Evolutionary conservation across 2,888 invertebrate genomes (phyloP).

Genomic region (Scaptomyza polygonia): DNA sequence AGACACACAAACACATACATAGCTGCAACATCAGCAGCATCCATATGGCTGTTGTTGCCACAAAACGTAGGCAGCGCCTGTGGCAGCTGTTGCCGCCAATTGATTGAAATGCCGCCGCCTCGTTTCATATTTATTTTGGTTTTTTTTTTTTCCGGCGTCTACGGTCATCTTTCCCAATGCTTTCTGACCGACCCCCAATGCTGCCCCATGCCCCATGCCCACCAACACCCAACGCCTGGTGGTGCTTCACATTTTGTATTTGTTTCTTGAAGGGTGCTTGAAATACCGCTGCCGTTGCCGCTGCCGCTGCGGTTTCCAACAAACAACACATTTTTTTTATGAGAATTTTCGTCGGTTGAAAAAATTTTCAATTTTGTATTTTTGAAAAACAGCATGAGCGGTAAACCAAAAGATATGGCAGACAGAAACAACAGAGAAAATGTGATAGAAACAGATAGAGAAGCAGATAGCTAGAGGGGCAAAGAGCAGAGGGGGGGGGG

Average conservation of each 20-base stretch:
- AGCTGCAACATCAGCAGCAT: conserved; percentile 45
- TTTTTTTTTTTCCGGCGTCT: conserved; percentile 11
- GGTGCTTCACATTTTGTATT: conserved; percentile 47
- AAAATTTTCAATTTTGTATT: conserved; percentile 77
- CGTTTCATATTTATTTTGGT: conserved; percentile 32
- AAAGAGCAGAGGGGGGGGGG: not conserved
- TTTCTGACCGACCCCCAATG: conserved; percentile 40
- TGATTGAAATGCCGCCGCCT: conserved; percentile 79
- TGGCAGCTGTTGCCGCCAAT: conserved; percentile 78
- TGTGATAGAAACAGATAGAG: not conserved
- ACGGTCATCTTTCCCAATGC: conserved; percentile 50
- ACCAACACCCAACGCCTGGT: not conserved
- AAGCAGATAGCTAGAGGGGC: not conserved
- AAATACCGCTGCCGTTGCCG: too few relatives aligned
- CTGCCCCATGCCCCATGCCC: not conserved
- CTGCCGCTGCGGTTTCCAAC: conserved; percentile 54
- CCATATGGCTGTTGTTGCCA: conserved; percentile 54
- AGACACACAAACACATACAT: conserved; percentile 2
- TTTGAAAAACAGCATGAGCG: conserved; percentile 64
- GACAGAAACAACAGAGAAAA: conserved; percentile 1
- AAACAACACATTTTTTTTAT: conserved; percentile 76
- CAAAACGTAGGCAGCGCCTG: conserved; percentile 69
- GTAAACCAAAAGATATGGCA: conserved; percentile 24
- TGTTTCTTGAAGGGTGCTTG: conserved; percentile 70
- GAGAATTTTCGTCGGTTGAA: conserved; percentile 74